Evolutionary conservation across 2,113 vertebrate species (phyloP).

Genomic region (Sorex araneus): DNA sequence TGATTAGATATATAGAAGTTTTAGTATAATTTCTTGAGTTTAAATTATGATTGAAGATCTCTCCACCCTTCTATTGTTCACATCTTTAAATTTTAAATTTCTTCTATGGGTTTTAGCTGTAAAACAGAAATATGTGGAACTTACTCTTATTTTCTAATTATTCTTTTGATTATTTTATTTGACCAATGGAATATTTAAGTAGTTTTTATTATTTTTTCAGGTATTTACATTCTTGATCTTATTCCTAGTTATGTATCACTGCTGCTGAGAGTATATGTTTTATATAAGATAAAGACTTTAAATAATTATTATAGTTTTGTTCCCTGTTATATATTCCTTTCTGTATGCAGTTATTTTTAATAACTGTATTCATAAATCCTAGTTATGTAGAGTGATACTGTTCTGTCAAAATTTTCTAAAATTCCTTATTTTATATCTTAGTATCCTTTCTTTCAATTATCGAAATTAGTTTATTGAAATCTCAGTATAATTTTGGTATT

Average conservation of each 20-base stretch:
- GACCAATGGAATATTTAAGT: background rate
- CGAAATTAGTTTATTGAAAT: background rate
- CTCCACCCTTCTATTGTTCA: background rate
- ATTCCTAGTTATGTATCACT: too few species aligned
- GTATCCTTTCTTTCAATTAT: background rate
- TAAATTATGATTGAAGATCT: background rate
- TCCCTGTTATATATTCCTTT: background rate
- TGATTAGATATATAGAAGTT: too few species aligned
- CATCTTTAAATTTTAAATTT: background rate
- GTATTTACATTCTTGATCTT: background rate
- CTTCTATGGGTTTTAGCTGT: background rate
- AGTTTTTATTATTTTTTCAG: background rate
- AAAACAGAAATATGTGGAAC: background rate
- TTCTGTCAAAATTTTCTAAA: background rate
- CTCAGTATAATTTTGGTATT: background rate
- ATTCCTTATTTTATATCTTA: background rate
- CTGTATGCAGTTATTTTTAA: background rate
- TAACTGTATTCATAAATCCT: background rate
- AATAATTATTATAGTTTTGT: background rate
- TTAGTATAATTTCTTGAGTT: background rate
- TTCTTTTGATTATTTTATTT: background rate
- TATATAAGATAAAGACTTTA: background rate
- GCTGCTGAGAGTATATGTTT: too few species aligned
- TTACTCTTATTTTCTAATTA: slow-evolving; percentile 34
- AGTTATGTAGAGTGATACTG: background rate